These are phyloP conservation scores for Leptobrachium ailaonicum DNA, from an alignment of 2,113 vertebrate species.

Conservation along the genomic window DNA sequence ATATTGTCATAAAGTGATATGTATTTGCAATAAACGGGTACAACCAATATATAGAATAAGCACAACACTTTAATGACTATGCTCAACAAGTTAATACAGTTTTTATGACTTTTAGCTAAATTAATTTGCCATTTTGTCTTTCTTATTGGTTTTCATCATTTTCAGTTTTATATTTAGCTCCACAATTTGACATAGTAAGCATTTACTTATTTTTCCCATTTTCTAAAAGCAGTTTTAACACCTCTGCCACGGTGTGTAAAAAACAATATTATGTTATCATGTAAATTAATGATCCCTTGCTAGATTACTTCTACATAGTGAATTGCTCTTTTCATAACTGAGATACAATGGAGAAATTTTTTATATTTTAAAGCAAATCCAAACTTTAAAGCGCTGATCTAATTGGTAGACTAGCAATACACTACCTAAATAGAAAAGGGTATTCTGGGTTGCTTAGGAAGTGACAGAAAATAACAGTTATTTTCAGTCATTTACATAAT, in stretches of 20 bases:
- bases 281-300: neutral
- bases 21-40: constrained; percentile 24
- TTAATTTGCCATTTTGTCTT: constrained; percentile 35
- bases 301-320: neutral
- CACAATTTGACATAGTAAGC: constrained; percentile 13
- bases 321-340: neutral
- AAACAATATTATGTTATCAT: neutral
- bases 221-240: constrained; percentile 10
- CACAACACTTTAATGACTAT: constrained; percentile 10
- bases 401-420: too few species aligned
- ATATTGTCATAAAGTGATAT: constrained; percentile 37
- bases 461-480: too few species aligned
- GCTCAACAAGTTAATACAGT: constrained; percentile 32
- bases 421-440: too few species aligned
- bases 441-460: too few species aligned
- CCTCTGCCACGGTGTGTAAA: neutral
- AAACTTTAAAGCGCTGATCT: too few species aligned
- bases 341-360: neutral
- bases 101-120: constrained; percentile 37
- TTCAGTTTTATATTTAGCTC: constrained; percentile 21
- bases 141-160: constrained; percentile 6
- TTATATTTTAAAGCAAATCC: neutral
- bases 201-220: neutral
- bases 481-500: too few species aligned
- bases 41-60: constrained; percentile 15